phyloP scores from a whole-genome alignment of 2,797 vertebrate genomes.

The Megalops cyprinoides region DNA sequence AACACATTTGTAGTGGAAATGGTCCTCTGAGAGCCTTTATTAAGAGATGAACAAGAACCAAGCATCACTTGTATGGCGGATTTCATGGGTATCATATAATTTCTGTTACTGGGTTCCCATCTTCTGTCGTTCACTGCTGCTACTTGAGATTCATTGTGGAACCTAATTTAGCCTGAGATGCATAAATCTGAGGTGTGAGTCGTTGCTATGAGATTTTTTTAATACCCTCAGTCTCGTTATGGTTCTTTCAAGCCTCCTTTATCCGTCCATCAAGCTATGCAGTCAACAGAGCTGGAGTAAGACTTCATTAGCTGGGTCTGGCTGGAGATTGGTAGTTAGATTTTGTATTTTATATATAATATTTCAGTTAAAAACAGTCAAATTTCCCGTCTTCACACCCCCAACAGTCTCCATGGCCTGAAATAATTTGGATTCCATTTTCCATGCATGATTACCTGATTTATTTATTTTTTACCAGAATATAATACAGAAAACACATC shows the following conservation, averaged over 20 bases:
- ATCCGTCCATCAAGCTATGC: conserved; percentile 34
- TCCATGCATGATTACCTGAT: not conserved
- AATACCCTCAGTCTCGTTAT: conserved; percentile 39
- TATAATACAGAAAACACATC: too few relatives aligned
- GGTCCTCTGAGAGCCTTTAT: conserved; percentile 34
- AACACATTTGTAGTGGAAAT: conserved; percentile 30
- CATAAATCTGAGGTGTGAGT: conserved; percentile 27
- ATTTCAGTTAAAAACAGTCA: not conserved
- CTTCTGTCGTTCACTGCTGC: conserved; percentile 21
- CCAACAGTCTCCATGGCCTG: not conserved
- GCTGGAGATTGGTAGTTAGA: conserved; percentile 47
- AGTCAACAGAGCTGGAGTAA: conserved; percentile 36
- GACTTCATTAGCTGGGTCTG: conserved; percentile 33
- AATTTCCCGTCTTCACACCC: too few relatives aligned
- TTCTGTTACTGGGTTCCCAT: conserved; percentile 16
- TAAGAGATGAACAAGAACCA: conserved; percentile 29
- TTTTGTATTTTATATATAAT: conserved; percentile 10
- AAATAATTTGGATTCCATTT: not conserved
- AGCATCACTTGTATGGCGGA: conserved; percentile 33
- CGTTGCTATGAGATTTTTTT: conserved; percentile 32
- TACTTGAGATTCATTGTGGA: conserved; percentile 34
- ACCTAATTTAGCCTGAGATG: conserved; percentile 23
- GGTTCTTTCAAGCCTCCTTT: not conserved
- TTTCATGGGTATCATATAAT: conserved; percentile 22
- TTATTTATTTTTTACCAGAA: too few relatives aligned